Base-by-base conservation (phyloP, 2,113 vertebrate species). In the Scortum barcoo region DNA sequence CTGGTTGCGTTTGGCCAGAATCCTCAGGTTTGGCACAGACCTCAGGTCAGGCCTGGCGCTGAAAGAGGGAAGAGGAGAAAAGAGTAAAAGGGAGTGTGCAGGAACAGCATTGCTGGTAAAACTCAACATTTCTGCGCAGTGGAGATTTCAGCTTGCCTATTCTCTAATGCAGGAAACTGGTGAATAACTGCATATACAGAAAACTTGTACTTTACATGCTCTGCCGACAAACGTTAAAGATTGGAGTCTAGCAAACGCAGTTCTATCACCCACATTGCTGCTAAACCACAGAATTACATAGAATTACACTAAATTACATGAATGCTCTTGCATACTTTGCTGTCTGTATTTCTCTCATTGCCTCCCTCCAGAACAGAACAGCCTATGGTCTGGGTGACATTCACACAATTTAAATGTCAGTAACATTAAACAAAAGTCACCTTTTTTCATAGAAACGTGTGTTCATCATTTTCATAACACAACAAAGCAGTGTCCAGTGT, bases 1-100 rank as follows among this genome's bases (percentile, higher is more conserved):
- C 88, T 83, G 81, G 81, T 83, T 82, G 84, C 85, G 33, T 91
- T 91, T 93, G 91, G 93, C 92, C 79, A 40, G 85, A 88, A 79
- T 80, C 74, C 74, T 80, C 86, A 81, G 87, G 85, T 91, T 91
- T 93, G 93, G 92, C 93, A 87, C 48, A 0, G n/a, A 19, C 61
- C 81, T 86, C 73, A 19, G 87, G 84, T 88, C 76, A 81, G 82
- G 76, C 73, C 76, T 88, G 84, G 80, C 70, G 26, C 86, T 69
- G 36, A 85, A 86, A 91, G 69, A 88, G 63, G 74, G 51, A 67
- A 57, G 63, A 51, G 77, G 42, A 76, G 72, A 54, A 79, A 66
- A 76, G 58, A 77, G 53, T 69, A 65, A 75, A 69, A 81, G 53
- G 81, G 81, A 78, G 53, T 14, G 54, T 77, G 68, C 33, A 14